Evolutionary conservation across 2,113 vertebrate species (phyloP), one percentile per base, ranked within the genome.

Genomic region (Aphelocoma coerulescens): DNA sequence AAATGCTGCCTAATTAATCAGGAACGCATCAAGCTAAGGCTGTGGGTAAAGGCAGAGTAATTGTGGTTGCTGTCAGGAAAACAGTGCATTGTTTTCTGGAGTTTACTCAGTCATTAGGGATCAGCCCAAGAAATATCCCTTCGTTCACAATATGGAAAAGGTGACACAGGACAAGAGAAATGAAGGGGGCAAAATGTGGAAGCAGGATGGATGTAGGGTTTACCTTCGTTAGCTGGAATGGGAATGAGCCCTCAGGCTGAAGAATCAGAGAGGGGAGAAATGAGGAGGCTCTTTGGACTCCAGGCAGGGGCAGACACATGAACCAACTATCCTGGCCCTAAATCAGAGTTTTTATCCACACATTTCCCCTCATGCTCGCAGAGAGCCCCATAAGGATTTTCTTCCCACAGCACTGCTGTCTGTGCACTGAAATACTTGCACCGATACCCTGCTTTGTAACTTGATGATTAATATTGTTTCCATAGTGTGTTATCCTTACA

Each of bases 1-100:
- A 89, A 97, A 37, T 8, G 46, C 37, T 55, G n/a, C 44, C 46
- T 85, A 96, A 95, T 95, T 92, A 94, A 89, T 92, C 39, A 87
- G 59, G 92, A 91, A 28, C 48, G 41, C 20, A 63, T 75, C n/a
- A n/a, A 61, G 48, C 33, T 32, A 23, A 79, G 46, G 79, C 33
- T 23, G 61, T 35, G 59, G 49, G 80, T 14, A 41, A 23, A 96
- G 78, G 32, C 78, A 90, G 85, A 39, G 54, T 44, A 62, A 76
- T 32, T 74, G 67, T 24, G 14, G 4, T 6, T 46, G 11, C 48
- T 92, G 75, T 21, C 74, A 28, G 32, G 62, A 83, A 72, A 91
- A 13, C 19, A 27, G 20, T 2, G 12, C 7, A 6, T 51, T 26
- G 27, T 74, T 71, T 67, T 7, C 72, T 69, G 33, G 77, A 79